These are phyloP conservation scores for Hyles vespertilio DNA, from an alignment of 1,140 invertebrate species.

Conservation along the genomic window DNA sequence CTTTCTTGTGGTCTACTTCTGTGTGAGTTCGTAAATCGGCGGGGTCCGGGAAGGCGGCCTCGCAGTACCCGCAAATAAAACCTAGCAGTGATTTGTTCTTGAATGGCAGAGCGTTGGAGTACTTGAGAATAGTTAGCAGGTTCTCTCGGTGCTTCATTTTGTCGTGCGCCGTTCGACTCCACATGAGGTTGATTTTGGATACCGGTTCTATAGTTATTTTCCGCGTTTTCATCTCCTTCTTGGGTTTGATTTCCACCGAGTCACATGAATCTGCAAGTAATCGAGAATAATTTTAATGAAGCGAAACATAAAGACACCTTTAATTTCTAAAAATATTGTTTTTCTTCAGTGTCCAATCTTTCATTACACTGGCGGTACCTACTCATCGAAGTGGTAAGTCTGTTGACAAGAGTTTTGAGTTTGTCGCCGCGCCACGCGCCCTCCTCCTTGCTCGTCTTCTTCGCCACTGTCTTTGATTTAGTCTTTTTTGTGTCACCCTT, in stretches of 20 bases:
- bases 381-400: slow-evolving; percentile 26
- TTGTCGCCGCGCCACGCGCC: slow-evolving; percentile 17
- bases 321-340: no score
- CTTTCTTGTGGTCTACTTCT: slow-evolving; percentile 34
- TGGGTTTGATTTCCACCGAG: slow-evolving; percentile 23
- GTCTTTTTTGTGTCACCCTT: slow-evolving; percentile 13
- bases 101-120: slow-evolving; percentile 51
- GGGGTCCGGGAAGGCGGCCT: slow-evolving; percentile 43
- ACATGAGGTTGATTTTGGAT: slow-evolving; percentile 30
- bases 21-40: slow-evolving; percentile 44
- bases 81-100: slow-evolving; percentile 47
- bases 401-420: slow-evolving; percentile 23
- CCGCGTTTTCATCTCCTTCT: slow-evolving; percentile 22
- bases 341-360: no score
- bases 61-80: slow-evolving; percentile 53
- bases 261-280: slow-evolving; percentile 33
- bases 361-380: neutral
- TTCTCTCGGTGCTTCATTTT: slow-evolving; percentile 53
- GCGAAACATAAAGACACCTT: no score
- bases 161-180: slow-evolving; percentile 23
- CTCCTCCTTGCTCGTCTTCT: slow-evolving; percentile 7
- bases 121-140: slow-evolving; percentile 41
- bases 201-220: neutral
- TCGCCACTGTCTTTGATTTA: slow-evolving; percentile 1
- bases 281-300: neutral